Evolutionary conservation across 2,113 vertebrate species (phyloP).

Genomic region (Chlorodrepanis virens): DNA sequence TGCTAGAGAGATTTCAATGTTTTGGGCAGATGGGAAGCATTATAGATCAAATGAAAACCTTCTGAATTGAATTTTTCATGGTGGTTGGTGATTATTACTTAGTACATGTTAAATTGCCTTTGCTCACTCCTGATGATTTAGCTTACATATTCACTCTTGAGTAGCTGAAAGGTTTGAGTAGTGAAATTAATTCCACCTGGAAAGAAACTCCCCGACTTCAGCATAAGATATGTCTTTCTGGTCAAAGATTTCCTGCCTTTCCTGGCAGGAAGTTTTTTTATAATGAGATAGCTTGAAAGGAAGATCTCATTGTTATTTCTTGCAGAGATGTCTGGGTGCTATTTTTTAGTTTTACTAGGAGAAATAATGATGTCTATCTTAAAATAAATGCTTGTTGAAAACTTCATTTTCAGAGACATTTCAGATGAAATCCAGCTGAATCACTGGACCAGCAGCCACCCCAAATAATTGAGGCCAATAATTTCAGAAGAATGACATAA

Average conservation of each 20-base stretch:
- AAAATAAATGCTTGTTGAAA: slow-evolving; percentile 45
- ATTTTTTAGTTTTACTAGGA: slow-evolving; percentile 47
- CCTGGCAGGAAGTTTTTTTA: slow-evolving; percentile 11
- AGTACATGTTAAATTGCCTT: slow-evolving; percentile 31
- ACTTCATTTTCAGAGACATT: slow-evolving; percentile 33
- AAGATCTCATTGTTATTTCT: slow-evolving; percentile 23
- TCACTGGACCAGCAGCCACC: slow-evolving; percentile 22
- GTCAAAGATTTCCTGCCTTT: slow-evolving; percentile 41
- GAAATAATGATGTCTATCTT: slow-evolving; percentile 25
- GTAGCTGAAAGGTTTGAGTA: not conserved
- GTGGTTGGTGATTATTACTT: slow-evolving; percentile 35
- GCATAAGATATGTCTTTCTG: not conserved
- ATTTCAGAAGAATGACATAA: slow-evolving; percentile 30
- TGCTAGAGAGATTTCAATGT: not conserved
- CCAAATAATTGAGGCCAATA: not conserved
- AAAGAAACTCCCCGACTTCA: not conserved
- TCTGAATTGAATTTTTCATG: slow-evolving; percentile 16
- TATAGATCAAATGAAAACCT: slow-evolving; percentile 25
- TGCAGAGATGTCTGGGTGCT: slow-evolving; percentile 13
- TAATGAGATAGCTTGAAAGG: not conserved
- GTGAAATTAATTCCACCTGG: slow-evolving; percentile 1
- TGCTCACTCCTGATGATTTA: slow-evolving; percentile 20
- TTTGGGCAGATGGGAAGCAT: not conserved
- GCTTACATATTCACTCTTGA: not conserved
- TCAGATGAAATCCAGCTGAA: slow-evolving; percentile 35